These are phyloP conservation scores for Spicauda simplicius DNA, from an alignment of 2,888 invertebrate species.

Conservation along the genomic window DNA sequence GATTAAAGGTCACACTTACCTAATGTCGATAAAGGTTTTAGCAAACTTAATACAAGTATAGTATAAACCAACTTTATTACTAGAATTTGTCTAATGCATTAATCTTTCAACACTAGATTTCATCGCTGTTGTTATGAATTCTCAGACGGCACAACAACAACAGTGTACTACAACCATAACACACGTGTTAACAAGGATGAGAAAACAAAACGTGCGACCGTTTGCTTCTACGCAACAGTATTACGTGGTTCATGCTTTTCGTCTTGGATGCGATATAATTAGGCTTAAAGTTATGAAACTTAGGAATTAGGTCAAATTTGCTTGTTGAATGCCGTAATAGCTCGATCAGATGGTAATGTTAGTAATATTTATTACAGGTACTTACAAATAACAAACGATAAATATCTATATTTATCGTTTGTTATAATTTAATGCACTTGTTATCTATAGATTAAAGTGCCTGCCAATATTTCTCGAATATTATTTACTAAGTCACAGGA, in stretches of 20 bases:
- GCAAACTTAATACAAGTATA: neutral
- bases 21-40: too few relatives aligned
- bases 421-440: too few relatives aligned
- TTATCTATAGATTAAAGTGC: too few relatives aligned
- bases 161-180: slow-evolving; percentile 14
- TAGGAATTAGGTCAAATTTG: too few relatives aligned
- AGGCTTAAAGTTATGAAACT: slow-evolving; percentile 1
- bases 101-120: slow-evolving; percentile 9
- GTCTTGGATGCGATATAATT: neutral
- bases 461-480: too few relatives aligned
- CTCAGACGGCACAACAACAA: slow-evolving; percentile 28
- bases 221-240: slow-evolving; percentile 38
- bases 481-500: too few relatives aligned
- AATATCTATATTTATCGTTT: too few relatives aligned
- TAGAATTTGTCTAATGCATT: slow-evolving; percentile 18
- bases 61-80: neutral
- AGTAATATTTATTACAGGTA: neutral
- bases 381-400: neutral
- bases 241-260: slow-evolving; percentile 17
- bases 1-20: too few relatives aligned
- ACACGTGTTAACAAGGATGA: slow-evolving; percentile 36
- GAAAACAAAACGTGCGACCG: slow-evolving; percentile 48
- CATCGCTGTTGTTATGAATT: slow-evolving; percentile 24
- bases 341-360: too few relatives aligned
- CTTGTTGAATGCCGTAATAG: too few relatives aligned